These are phyloP conservation scores for Ataeniobius toweri DNA, from an alignment of 2,797 vertebrate genomes.

Conservation along the genomic window DNA sequence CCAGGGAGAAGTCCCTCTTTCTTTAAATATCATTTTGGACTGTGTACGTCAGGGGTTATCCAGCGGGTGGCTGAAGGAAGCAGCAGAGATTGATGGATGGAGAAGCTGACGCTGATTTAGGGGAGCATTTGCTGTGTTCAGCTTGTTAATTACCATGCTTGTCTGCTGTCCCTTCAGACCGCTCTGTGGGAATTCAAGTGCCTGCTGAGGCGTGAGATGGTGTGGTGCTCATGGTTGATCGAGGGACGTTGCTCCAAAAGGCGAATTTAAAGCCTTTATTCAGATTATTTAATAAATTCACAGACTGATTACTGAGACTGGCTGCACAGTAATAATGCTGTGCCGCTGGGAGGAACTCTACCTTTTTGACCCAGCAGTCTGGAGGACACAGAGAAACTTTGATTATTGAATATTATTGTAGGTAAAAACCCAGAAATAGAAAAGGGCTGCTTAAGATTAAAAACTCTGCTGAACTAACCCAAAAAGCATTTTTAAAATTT, in stretches of 20 bases:
- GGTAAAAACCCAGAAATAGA: no score
- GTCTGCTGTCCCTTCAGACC: conserved; percentile 39
- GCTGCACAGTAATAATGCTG: no score
- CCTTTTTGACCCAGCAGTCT: not conserved
- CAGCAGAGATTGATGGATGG: conserved; percentile 40
- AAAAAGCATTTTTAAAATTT: no score
- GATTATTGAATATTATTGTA: no score
- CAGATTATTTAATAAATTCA: not conserved
- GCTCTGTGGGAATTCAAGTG: conserved; percentile 59
- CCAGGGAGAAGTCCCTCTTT: conserved; percentile 39
- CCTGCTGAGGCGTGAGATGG: conserved; percentile 54
- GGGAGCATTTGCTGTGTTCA: conserved; percentile 49
- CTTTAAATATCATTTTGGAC: conserved; percentile 12
- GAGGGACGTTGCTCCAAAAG: conserved; percentile 3
- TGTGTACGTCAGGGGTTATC: no score
- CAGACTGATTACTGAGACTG: not conserved
- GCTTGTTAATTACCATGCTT: conserved; percentile 61
- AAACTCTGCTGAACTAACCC: no score
- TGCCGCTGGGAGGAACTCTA: not conserved
- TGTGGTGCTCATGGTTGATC: not conserved
- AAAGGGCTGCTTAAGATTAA: no score
- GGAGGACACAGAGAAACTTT: not conserved
- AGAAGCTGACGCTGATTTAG: conserved; percentile 48
- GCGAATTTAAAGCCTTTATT: not conserved
- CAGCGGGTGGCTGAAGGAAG: no score